Base-by-base conservation (phyloP, 92 coral and sea anemone species). In the Palythoa heliodiscus region DNA sequence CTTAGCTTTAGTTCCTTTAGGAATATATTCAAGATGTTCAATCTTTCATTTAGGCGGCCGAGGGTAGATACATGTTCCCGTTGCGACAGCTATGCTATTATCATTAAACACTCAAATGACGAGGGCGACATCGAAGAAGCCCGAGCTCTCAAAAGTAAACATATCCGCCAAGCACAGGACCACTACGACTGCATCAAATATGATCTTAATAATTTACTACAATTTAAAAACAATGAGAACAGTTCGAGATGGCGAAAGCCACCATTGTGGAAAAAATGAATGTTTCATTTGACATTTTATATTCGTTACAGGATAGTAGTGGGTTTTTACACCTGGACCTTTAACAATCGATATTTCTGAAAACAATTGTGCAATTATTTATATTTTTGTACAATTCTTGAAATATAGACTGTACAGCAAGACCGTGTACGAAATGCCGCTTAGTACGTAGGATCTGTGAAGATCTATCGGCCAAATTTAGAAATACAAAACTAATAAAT, bases 1-100 rank as follows among this genome's bases (percentile, higher is more conserved):
- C 77, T 84, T 54, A 52, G 70, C 71, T 84, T 67, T 66, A 74
- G 88, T 57, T 74, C 88, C 63, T 85, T 85, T 78, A 16, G 80
- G 4, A 75, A 35, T 40, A 75, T 75, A 52, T 75, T 75, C 29
- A 75, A 29, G 29, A 13, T 1, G 25, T 75, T 75, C 58, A 75
- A 75, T 48, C 80, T 75, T 75, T 75, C 66, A 52, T 75, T 75
- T 48, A n/a, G 66, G 3, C 52, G 55, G 63, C 80, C 80, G 1
- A 75, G 80, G 13, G 80, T 75, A 52, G 64, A 75, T 75, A 75
- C 80, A 14, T 75, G 80, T 24, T 48, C 66, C 17, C 37, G n/a
- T 4, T 75, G 67, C 40, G 66, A 75, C 23, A 75, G 58, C 20
- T 75, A 11, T 23, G 12, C 25, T 12, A 53, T 75, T 75, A 15